Evolutionary conservation across 2,888 invertebrate genomes (phyloP).

Genomic region (Callosobruchus maculatus): DNA sequence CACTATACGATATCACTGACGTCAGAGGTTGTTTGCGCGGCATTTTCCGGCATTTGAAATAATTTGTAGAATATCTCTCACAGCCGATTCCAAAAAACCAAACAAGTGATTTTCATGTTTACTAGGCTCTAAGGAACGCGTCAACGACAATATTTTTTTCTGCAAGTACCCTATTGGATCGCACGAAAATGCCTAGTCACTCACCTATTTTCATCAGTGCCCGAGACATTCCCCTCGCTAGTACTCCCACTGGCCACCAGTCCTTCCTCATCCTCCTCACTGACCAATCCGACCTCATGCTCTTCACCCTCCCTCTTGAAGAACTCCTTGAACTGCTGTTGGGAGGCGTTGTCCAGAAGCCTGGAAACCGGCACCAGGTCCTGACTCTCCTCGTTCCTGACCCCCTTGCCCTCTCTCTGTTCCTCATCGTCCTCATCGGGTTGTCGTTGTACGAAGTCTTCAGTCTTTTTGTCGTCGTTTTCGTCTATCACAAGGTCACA

Average conservation of each 20-base stretch:
- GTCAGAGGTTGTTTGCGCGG: no score
- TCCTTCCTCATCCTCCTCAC: slow-evolving; percentile 75
- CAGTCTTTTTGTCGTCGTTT: slow-evolving; percentile 42
- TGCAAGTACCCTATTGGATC: no score
- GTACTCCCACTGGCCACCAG: slow-evolving; percentile 73
- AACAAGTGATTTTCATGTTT: no score
- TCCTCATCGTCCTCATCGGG: slow-evolving; percentile 29
- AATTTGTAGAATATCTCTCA: no score
- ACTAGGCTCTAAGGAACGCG: no score
- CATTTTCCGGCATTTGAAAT: no score
- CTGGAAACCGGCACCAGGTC: slow-evolving; percentile 78
- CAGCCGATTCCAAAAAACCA: no score
- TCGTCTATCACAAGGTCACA: slow-evolving; percentile 65
- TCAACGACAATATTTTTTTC: no score
- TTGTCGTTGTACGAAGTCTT: slow-evolving; percentile 20
- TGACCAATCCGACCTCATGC: slow-evolving; percentile 42
- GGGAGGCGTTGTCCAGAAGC: slow-evolving; percentile 70
- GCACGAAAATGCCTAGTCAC: no score
- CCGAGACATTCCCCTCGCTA: slow-evolving; percentile 79
- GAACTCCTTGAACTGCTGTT: slow-evolving; percentile 62
- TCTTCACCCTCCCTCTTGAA: slow-evolving; percentile 57
- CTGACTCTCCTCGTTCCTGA: slow-evolving; percentile 51
- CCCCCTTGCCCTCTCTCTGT: slow-evolving; percentile 31
- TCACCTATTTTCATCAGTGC: slow-evolving; percentile 79
- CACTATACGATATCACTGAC: no score